Percentiles rank a stretch among this genome's conserved stretches.
These are phyloP conservation scores for Odocoileus hemionus DNA, from an alignment of 2,113 vertebrate species.

Conservation along the genomic window DNA sequence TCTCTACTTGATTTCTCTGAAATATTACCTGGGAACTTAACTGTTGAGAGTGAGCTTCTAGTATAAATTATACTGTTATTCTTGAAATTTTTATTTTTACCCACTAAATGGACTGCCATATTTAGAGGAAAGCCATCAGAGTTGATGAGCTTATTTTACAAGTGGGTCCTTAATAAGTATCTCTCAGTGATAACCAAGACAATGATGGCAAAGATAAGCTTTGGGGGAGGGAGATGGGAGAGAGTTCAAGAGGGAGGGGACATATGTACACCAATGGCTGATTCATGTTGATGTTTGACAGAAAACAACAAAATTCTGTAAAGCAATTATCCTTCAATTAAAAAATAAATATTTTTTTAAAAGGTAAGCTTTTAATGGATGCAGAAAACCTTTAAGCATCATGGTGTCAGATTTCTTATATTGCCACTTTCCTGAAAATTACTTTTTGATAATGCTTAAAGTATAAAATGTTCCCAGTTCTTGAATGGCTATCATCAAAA, in stretches of 20 bases:
- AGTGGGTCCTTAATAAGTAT: not conserved
- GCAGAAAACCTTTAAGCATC: not conserved
- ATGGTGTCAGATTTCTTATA: not conserved
- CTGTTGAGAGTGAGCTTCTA: not conserved
- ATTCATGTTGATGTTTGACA: not conserved
- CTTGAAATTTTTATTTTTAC: conserved; percentile 6
- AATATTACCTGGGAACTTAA: not conserved
- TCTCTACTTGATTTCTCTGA: not conserved
- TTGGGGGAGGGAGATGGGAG: not conserved
- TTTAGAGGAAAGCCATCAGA: not conserved
- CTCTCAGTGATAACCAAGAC: not conserved
- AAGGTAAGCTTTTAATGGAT: not conserved
- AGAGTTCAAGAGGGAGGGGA: not conserved
- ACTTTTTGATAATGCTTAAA: not conserved
- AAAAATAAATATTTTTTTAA: not conserved
- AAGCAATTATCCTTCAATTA: not conserved
- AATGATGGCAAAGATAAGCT: not conserved
- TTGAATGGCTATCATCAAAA: not conserved
- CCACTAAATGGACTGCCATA: not conserved
- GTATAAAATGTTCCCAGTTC: not conserved
- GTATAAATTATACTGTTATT: not conserved
- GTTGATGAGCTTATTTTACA: not conserved
- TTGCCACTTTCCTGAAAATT: not conserved
- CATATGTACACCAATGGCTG: not conserved
- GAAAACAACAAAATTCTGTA: not conserved